Evolutionary conservation across 2,113 vertebrate genomes (phyloP), one percentile per base, ranked within the genome.

Genomic region (Athene noctua): DNA sequence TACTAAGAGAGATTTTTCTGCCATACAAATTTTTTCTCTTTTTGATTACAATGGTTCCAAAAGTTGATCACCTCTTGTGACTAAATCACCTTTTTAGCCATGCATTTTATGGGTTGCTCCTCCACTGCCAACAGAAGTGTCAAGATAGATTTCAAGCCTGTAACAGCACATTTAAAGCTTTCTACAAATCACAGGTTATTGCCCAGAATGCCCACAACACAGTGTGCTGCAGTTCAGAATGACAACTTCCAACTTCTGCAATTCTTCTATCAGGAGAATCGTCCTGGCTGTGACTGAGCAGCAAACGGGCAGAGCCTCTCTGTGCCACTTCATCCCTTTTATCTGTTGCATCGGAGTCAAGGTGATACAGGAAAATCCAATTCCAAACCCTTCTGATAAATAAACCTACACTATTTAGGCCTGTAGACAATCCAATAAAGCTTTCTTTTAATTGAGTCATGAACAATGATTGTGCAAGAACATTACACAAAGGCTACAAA

Each of bases 41-140:
- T 62, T 36, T 49, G 13, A 82, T 68, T 66, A 91, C 6, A 80
- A 14, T 0, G 1, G 15, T 90, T 59, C 27, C 0, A 0, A 49
- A 88, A 72, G 20, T 44, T 70, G 62, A 77, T 30, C 26, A 49
- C 3, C 25, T 59, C 25, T 68, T 59, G 30, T 9, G 65, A 85
- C 21, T 86, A 52, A 51, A 88, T 68, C 10, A 70, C 11, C 26
- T 54, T 86, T 86, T 86, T 32, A 70, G 36, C 51, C 19, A 21
- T 19, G 14, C 15, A 36, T 38, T 71, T 88, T 52, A 44, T 11
- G n/a, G 54, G 40, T 40, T 91, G 49, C 13, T 61, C 52, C 34
- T 86, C 16, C 38, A 67, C 0, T 20, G 16, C 47, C 73, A 73
- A 34, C 2, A 2, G 49, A 87, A 85, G n/a, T 9, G 10, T 18